phyloP scores from a whole-genome alignment of 2,113 vertebrate genomes.

The Marmota flaviventris region DNA sequence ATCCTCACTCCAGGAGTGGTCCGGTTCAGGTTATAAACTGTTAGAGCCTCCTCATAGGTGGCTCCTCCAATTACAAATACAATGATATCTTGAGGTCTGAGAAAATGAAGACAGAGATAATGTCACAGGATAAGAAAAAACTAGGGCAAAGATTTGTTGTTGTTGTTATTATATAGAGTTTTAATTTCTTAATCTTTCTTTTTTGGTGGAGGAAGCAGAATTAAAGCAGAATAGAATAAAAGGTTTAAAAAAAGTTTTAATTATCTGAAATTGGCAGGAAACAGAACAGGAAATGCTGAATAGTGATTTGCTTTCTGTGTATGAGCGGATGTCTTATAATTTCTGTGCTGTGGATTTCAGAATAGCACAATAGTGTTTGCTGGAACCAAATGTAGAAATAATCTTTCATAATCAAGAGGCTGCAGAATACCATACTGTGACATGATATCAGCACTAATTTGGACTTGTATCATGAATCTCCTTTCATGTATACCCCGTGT shows the following conservation, averaged over 20 bases:
- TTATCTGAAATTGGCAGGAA: slow-evolving; percentile 85
- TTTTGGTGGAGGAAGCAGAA: slow-evolving; percentile 75
- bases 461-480: background rate
- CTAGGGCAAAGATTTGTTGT: slow-evolving; percentile 7
- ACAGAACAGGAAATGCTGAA: slow-evolving; percentile 82
- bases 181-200: slow-evolving; percentile 62
- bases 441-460: slow-evolving; percentile 52
- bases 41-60: slow-evolving; percentile 95
- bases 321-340: slow-evolving; percentile 82
- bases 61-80: slow-evolving; percentile 97
- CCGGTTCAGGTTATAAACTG: slow-evolving; percentile 96
- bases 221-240: slow-evolving; percentile 78
- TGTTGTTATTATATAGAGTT: slow-evolving; percentile 35
- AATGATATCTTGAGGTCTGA: slow-evolving; percentile 96
- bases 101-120: background rate
- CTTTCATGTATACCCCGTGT: background rate
- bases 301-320: slow-evolving; percentile 82
- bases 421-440: slow-evolving; percentile 48
- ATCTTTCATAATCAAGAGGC: slow-evolving; percentile 72
- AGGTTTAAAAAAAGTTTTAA: slow-evolving; percentile 82
- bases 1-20: slow-evolving; percentile 94
- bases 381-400: slow-evolving; percentile 80
- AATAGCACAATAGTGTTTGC: slow-evolving; percentile 81
- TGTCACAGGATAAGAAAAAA: background rate
- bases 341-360: slow-evolving; percentile 79